Conservation (phyloP, 2,888 invertebrate genomes). For the Agonopterix arenella region DNA sequence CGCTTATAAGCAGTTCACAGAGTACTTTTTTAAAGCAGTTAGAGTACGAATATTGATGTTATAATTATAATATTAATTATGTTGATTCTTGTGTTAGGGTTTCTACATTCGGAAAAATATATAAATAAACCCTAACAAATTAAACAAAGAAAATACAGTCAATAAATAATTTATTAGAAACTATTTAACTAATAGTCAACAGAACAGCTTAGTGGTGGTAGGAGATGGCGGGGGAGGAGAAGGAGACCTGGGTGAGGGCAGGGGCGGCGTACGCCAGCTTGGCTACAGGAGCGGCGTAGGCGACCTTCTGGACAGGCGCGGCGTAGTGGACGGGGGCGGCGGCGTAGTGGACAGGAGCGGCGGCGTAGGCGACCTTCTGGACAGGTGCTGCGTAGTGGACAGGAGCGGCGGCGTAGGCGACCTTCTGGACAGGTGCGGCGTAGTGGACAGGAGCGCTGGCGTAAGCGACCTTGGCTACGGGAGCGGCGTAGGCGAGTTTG, state of each 20-base stretch:
- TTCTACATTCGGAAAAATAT: background rate
- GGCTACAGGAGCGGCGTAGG: slow-evolving; percentile 12
- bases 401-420: slow-evolving; percentile 8
- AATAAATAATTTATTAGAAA: slow-evolving; percentile 37
- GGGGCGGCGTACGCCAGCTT: slow-evolving; percentile 27
- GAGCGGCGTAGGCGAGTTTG: slow-evolving; percentile 25
- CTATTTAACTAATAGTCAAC: slow-evolving; percentile 8
- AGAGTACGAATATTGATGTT: too few species aligned
- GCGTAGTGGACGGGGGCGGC: slow-evolving; percentile 22
- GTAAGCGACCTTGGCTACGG: slow-evolving; percentile 23
- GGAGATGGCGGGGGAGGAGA: slow-evolving; percentile 53
- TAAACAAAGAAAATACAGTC: slow-evolving; percentile 11
- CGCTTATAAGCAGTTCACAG: too few species aligned
- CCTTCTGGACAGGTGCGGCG: too few species aligned
- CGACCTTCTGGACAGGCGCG: slow-evolving; percentile 19
- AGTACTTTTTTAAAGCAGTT: too few species aligned
- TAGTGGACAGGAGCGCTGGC: slow-evolving; percentile 26
- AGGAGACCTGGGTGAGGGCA: slow-evolving; percentile 23
- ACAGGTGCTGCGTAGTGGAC: slow-evolving; percentile 34
- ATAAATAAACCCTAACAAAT: background rate
- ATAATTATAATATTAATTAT: too few species aligned
- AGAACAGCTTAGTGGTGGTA: slow-evolving; percentile 50
- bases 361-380: slow-evolving; percentile 26
- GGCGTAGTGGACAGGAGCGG: slow-evolving; percentile 23
- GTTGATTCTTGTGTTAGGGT: too few species aligned